Evolutionary conservation across 2,888 invertebrate genomes (phyloP), one percentile per base, ranked within the genome.

Genomic region (Phrixothrix hirtus): DNA sequence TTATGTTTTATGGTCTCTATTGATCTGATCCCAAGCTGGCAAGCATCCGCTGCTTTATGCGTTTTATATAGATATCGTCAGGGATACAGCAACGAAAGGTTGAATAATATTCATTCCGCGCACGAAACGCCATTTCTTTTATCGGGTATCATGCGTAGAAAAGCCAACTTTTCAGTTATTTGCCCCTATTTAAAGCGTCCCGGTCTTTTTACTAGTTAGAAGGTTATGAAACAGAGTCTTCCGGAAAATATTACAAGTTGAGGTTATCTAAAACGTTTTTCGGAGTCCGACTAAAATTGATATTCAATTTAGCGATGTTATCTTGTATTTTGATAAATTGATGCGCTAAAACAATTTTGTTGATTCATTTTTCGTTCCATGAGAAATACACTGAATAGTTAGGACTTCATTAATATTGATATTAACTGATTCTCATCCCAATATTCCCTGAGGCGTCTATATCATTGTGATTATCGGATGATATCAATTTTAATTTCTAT

Each of bases 111-210:
- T 64, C 60, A 64, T 62, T 62, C 65, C 36, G 52, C 54, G 58
- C 65, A 65, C 65, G 65, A 61, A 61, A 57, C 39, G 48, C 61
- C 53, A 60, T 65, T 65, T 63, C 64, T 62, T 65, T 65, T 65
- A 65, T 65, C 61, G 63, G 51, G 61, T 61, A 58, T 56, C 61
- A 63, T 63, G 61, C 61, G 65, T 63, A 57, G 63, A 54, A 62
- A 63, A 61, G 59, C 52, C 60, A 56, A 61, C 60, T 61, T 59
- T 61, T 61, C 65, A 60, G 62, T 64, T 64, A 62, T 64, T 64
- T 65, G 62, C 62, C 62, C 57, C 63, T 61, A 59, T 64, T 65
- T 62, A 61, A 57, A n/a, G 53, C 52, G 56, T 43, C 49, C 58
- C 60, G 57, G 50, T 44, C 55, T 46, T 61, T 60, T 52, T 52